These are phyloP conservation scores for Lucifuga dentata DNA, from an alignment of 2,113 vertebrate species.

Conservation along the genomic window DNA sequence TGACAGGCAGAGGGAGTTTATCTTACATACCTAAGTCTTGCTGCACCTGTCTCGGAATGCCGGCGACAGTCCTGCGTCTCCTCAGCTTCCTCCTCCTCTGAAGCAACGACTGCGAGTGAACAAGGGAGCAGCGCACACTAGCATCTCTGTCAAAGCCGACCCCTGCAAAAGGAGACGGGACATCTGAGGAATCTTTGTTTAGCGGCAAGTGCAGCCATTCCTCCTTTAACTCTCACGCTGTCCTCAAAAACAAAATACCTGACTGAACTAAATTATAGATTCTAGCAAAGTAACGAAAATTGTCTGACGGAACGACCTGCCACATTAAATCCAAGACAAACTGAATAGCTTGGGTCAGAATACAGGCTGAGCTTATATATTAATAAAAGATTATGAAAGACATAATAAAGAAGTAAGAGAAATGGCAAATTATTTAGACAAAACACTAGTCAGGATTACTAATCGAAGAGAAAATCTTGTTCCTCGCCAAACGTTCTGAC, in stretches of 20 bases:
- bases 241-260: conserved; percentile 15
- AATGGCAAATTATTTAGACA: too few relatives aligned
- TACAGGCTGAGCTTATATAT: not conserved
- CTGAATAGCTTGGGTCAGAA: not conserved
- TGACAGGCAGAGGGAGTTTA: not conserved
- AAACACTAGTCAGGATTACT: not conserved
- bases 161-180: conserved; percentile 88
- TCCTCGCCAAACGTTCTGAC: too few relatives aligned
- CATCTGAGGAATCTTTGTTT: conserved; percentile 74
- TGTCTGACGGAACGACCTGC: conserved; percentile 15
- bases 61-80: conserved; percentile 95
- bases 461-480: not conserved
- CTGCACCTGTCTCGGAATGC: conserved; percentile 94
- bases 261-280: conserved; percentile 7
- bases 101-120: conserved; percentile 97
- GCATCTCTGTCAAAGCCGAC: conserved; percentile 98
- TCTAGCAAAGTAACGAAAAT: conserved; percentile 34
- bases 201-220: conserved; percentile 38
- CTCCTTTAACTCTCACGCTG: conserved; percentile 60
- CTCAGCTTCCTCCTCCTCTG: conserved; percentile 96
- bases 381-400: not conserved
- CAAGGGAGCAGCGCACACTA: conserved; percentile 97
- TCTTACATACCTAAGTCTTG: conserved; percentile 89
- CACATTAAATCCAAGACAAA: not conserved
- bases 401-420: not conserved